Conservation (phyloP, 2,888 invertebrate genomes). For the Leuctra nigra region DNA sequence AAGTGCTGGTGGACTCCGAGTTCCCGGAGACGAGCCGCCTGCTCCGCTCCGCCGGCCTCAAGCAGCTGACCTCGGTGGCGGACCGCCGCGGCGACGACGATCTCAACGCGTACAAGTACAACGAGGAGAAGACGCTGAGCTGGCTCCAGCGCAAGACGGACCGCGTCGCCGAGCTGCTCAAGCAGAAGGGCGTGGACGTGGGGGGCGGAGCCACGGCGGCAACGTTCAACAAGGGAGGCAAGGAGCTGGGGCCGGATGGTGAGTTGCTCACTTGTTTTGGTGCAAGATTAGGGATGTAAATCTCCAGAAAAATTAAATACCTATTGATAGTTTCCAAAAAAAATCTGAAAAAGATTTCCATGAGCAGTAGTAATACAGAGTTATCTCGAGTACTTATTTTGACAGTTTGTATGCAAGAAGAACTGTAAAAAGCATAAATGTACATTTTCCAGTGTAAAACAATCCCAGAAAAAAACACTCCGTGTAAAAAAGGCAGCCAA, state of each 20-base stretch:
- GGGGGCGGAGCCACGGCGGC: conserved; percentile 63
- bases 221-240: conserved; percentile 62
- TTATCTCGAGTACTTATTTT: too few relatives aligned
- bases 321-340: too few relatives aligned
- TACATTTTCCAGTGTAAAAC: too few relatives aligned
- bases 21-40: conserved; percentile 55
- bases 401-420: too few relatives aligned
- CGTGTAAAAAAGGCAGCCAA: too few relatives aligned
- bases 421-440: too few relatives aligned
- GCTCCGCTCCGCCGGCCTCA: conserved; percentile 47
- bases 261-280: not conserved
- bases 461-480: too few relatives aligned
- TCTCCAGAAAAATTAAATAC: too few relatives aligned
- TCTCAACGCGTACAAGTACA: conserved; percentile 73
- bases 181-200: conserved; percentile 65
- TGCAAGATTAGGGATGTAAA: not conserved
- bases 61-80: conserved; percentile 54
- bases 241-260: conserved; percentile 43
- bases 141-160: conserved; percentile 71
- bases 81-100: conserved; percentile 60
- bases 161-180: conserved; percentile 55
- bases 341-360: too few relatives aligned
- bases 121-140: conserved; percentile 64
- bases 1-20: conserved; percentile 59
- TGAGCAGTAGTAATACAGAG: too few relatives aligned